A percentile compares a stretch with the other conserved stretches of the same genome.
These are phyloP conservation scores for Misgurnus mizolepis DNA, from an alignment of 2,113 vertebrate species.

Conservation along the genomic window DNA sequence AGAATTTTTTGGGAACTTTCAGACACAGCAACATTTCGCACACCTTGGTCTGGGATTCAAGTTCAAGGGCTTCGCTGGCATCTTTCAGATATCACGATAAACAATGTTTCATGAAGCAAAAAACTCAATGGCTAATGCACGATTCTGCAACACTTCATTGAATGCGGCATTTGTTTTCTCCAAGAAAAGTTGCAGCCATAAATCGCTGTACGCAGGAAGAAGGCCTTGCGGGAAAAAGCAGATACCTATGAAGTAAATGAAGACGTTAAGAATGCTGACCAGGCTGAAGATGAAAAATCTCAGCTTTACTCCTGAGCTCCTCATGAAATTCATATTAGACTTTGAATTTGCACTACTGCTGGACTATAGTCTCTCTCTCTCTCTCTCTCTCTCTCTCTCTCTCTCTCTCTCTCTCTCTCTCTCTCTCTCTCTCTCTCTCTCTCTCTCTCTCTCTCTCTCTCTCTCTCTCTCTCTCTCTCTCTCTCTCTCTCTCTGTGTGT, in stretches of 20 bases:
- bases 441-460: slow-evolving; percentile 36
- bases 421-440: not conserved
- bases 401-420: not conserved
- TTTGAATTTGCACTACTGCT: slow-evolving; percentile 11
- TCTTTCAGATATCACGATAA: slow-evolving; percentile 6
- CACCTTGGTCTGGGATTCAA: not conserved
- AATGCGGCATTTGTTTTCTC: slow-evolving; percentile 33
- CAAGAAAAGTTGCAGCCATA: not conserved
- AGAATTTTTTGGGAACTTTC: too few relatives aligned
- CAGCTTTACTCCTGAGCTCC: slow-evolving; percentile 62
- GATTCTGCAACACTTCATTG: slow-evolving; percentile 6
- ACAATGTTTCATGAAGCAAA: slow-evolving; percentile 7
- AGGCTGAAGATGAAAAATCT: slow-evolving; percentile 67
- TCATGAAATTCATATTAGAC: slow-evolving; percentile 72
- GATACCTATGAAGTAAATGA: slow-evolving; percentile 28
- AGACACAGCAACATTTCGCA: not conserved
- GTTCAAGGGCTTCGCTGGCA: not conserved
- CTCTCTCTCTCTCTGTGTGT: too few relatives aligned
- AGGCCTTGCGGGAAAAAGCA: not conserved
- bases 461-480: slow-evolving; percentile 13
- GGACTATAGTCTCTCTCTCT: not conserved
- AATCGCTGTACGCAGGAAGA: not conserved
- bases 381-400: slow-evolving; percentile 37
- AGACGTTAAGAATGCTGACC: slow-evolving; percentile 40
- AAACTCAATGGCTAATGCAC: not conserved